These are phyloP conservation scores for Hybos culiciformis DNA, from an alignment of 2,888 invertebrate species.

Conservation along the genomic window DNA sequence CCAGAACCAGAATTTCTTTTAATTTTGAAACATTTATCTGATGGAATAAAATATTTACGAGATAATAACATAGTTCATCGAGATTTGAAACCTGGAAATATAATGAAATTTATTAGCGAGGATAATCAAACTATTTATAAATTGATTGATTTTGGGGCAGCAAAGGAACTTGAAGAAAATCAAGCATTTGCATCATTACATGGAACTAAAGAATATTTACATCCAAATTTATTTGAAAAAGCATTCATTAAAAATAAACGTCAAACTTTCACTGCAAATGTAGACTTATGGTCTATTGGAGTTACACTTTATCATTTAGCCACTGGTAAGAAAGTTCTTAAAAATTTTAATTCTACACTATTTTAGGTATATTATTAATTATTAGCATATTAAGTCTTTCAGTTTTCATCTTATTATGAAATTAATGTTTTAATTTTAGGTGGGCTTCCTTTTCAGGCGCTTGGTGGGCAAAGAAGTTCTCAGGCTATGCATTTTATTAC, in stretches of 20 bases:
- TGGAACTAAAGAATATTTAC: conserved; percentile 88
- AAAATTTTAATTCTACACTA: too few species aligned
- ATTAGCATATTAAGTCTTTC: too few species aligned
- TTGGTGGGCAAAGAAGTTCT: conserved; percentile 77
- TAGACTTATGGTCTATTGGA: conserved; percentile 86
- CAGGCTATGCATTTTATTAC: conserved; percentile 90
- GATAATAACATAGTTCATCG: conserved; percentile 82
- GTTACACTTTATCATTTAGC: conserved; percentile 87
- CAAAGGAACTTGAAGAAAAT: conserved; percentile 67
- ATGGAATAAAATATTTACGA: conserved; percentile 81
- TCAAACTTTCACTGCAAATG: conserved; percentile 77
- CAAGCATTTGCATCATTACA: conserved; percentile 85
- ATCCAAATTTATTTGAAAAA: conserved; percentile 86
- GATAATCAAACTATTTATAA: conserved; percentile 54
- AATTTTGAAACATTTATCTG: conserved; percentile 72
- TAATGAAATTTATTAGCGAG: conserved; percentile 81
- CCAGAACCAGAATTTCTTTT: conserved; percentile 74
- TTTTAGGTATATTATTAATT: too few species aligned
- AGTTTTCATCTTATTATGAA: too few species aligned
- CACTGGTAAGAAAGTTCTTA: conserved; percentile 74
- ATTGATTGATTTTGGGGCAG: conserved; percentile 87
- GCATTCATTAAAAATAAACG: conserved; percentile 63
- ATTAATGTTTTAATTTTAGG: too few species aligned
- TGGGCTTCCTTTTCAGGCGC: conserved; percentile 85
- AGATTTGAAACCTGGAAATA: conserved; percentile 87